phyloP scores from a whole-genome alignment of 2,888 invertebrate genomes.

The Odiellus spinosus region DNA sequence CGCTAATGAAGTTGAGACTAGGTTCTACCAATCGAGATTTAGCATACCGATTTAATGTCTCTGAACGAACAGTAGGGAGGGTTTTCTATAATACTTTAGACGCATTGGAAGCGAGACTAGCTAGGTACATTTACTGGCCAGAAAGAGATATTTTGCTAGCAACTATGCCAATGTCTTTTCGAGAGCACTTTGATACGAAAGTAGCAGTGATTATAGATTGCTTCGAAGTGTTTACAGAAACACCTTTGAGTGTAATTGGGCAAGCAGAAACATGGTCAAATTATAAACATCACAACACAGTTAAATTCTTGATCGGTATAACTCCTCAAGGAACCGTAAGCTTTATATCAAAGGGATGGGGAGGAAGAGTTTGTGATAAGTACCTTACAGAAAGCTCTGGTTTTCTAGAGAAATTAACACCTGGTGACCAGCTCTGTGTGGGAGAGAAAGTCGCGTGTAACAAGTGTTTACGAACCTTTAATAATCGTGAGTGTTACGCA shows the following conservation, averaged over 20 bases:
- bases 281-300: constrained; percentile 21
- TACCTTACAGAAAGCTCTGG: constrained; percentile 9
- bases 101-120: too few relatives aligned
- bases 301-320: constrained; percentile 21
- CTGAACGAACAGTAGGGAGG: too few relatives aligned
- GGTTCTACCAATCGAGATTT: too few relatives aligned
- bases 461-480: too few relatives aligned
- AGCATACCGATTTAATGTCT: too few relatives aligned
- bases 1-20: too few relatives aligned
- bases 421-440: too few relatives aligned
- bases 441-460: too few relatives aligned
- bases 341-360: constrained; percentile 21
- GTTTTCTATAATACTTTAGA: too few relatives aligned
- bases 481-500: too few relatives aligned
- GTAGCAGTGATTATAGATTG: constrained; percentile 1
- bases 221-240: constrained; percentile 1
- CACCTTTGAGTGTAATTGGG: constrained; percentile 1
- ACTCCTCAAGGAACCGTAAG: constrained; percentile 19
- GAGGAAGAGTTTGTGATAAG: constrained; percentile 20
- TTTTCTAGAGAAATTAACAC: too few relatives aligned
- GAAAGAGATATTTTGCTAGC: constrained; percentile 8
- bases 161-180: constrained; percentile 10
- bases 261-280: constrained; percentile 17
- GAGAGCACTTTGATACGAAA: background rate
- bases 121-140: background rate